phyloP scores from a whole-genome alignment of 1,140 invertebrate species.

The Bombus pyrosoma region DNA sequence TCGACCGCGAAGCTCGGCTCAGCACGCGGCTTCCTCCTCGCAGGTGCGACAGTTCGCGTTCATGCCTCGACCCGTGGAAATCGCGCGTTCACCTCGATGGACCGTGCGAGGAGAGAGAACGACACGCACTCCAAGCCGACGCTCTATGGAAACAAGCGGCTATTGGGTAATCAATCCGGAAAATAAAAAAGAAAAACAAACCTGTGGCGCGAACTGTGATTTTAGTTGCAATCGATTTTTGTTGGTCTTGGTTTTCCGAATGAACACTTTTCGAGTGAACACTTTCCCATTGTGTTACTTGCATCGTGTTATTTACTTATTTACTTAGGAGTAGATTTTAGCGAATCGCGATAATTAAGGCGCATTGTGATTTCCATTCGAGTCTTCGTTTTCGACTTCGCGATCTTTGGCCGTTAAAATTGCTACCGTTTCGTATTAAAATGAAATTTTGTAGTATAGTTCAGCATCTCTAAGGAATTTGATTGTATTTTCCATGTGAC shows the following conservation, averaged over 20 bases:
- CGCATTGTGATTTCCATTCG: background rate
- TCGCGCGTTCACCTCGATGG: conserved; percentile 38
- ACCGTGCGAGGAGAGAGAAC: conserved; percentile 51
- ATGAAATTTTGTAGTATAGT: no score
- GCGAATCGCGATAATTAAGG: background rate
- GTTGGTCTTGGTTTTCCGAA: background rate
- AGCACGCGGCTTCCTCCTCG: conserved; percentile 12
- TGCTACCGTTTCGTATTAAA: no score
- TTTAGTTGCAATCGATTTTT: background rate
- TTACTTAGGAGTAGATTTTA: background rate
- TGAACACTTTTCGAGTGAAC: background rate
- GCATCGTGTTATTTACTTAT: no score
- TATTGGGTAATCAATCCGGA: conserved; percentile 57
- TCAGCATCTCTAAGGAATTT: no score
- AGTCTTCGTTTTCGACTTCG: background rate
- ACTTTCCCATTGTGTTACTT: background rate
- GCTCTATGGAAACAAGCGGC: conserved; percentile 50
- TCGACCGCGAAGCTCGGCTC: conserved; percentile 65
- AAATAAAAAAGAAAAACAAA: background rate
- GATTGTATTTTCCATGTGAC: no score
- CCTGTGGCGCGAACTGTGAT: background rate
- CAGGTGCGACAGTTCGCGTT: conserved; percentile 29
- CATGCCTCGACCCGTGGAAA: conserved; percentile 1
- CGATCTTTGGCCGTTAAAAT: no score
- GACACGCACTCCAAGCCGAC: conserved; percentile 36